A percentile compares a stretch with the other conserved stretches of the same genome.
phyloP scores from a whole-genome alignment of 1,140 invertebrate species.

The Matsumurasca onukii region DNA sequence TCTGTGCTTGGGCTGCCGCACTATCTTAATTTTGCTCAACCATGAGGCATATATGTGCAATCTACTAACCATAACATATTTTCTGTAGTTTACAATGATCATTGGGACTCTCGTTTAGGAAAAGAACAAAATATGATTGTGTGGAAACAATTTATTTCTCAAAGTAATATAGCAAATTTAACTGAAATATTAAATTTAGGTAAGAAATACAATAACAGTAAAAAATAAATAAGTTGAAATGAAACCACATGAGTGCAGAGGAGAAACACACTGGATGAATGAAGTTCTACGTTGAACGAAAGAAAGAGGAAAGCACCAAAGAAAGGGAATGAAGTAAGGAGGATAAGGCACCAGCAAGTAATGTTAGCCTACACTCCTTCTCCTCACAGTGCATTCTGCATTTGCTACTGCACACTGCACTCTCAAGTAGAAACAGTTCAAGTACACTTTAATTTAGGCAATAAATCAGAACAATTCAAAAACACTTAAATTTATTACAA shows the following conservation, averaged over 20 bases:
- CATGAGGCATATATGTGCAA: no score
- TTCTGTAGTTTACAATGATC: no score
- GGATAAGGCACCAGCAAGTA: constrained; percentile 24
- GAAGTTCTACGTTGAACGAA: constrained; percentile 5
- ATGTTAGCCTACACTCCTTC: constrained; percentile 14
- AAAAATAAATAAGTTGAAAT: constrained; percentile 11
- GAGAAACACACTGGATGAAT: constrained; percentile 10
- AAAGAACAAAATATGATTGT: neutral
- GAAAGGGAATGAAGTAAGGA: constrained; percentile 14
- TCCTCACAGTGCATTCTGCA: neutral
- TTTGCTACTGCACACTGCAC: neutral
- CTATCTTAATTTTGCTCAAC: no score
- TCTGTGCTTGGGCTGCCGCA: no score
- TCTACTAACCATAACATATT: no score
- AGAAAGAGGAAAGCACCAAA: constrained; percentile 20
- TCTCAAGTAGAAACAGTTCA: neutral
- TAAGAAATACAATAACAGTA: constrained; percentile 17
- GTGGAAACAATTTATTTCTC: constrained; percentile 24
- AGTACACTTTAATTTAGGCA: neutral
- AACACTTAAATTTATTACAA: neutral
- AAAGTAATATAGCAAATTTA: constrained; percentile 12
- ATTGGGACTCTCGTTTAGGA: no score
- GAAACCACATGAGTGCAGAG: constrained; percentile 1
- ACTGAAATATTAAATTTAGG: constrained; percentile 3
- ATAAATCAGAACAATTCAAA: neutral